Percentiles rank a stretch among this genome's conserved stretches.
These are phyloP conservation scores for Potorous gilbertii DNA, from an alignment of 2,797 vertebrate species.

Conservation along the genomic window DNA sequence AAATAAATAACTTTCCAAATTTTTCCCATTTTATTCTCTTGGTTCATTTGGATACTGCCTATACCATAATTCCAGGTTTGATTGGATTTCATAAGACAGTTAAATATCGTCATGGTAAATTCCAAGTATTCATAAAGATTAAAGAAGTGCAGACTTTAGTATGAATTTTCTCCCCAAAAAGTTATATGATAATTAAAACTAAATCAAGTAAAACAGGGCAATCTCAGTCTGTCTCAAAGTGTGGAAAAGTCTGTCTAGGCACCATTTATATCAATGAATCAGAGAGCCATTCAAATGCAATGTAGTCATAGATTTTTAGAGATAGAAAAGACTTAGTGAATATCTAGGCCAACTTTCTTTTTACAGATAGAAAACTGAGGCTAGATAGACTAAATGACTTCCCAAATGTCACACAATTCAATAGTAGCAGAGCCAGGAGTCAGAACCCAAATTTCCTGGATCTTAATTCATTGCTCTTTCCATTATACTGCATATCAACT, in stretches of 20 bases:
- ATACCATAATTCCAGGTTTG: constrained; percentile 39
- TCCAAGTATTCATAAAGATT: constrained; percentile 21
- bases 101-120: constrained; percentile 14
- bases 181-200: neutral
- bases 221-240: neutral
- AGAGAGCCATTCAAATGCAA: neutral
- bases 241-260: neutral
- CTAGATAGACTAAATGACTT: neutral
- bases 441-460: neutral
- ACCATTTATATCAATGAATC: constrained; percentile 27
- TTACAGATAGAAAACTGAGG: neutral
- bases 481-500: neutral
- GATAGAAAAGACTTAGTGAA: neutral
- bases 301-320: neutral
- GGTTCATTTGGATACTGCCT: constrained; percentile 50
- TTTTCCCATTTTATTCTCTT: constrained; percentile 57
- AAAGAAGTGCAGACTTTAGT: neutral
- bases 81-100: neutral
- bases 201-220: constrained; percentile 10
- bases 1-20: constrained; percentile 57
- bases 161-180: neutral
- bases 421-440: neutral
- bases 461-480: neutral
- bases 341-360: neutral
- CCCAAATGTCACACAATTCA: neutral